Percentiles rank a stretch among this genome's conserved stretches.
These are phyloP conservation scores for Bradypodion ventrale DNA, from an alignment of 2,797 vertebrate genomes.

Conservation along the genomic window DNA sequence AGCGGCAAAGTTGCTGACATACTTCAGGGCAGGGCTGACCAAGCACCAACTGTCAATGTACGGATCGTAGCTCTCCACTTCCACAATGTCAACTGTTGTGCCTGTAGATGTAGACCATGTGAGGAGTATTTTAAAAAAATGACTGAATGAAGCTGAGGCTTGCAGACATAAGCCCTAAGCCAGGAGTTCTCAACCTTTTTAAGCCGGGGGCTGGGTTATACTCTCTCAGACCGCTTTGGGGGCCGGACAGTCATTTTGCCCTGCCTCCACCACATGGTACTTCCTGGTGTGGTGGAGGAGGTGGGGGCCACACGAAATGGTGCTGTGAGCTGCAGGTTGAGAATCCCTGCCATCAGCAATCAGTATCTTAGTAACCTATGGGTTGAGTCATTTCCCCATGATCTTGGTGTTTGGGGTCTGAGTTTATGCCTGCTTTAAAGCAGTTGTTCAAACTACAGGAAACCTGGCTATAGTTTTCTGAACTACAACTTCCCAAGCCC, in stretches of 20 bases:
- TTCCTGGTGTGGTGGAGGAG: no score
- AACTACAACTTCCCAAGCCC: no score
- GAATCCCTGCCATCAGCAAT: no score
- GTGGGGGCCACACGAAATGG: no score
- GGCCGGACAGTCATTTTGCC: no score
- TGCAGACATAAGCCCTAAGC: neutral
- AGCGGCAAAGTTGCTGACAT: slow-evolving; percentile 93
- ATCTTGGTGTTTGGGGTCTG: neutral
- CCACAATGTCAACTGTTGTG: slow-evolving; percentile 84
- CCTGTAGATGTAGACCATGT: slow-evolving; percentile 76
- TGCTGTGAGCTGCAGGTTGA: no score
- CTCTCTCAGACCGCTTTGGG: no score
- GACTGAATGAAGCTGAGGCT: neutral
- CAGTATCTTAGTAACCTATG: neutral
- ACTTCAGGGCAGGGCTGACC: slow-evolving; percentile 86
- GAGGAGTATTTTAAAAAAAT: neutral
- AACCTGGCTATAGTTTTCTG: no score
- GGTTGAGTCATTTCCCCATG: neutral
- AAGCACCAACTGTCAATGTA: slow-evolving; percentile 87
- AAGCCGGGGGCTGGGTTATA: no score
- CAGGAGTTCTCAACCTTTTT: no score
- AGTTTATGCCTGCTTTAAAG: neutral
- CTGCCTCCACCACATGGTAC: no score
- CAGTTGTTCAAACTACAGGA: neutral
- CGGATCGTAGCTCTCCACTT: slow-evolving; percentile 93